Conservation (phyloP, 2,888 invertebrate species). For the Dione vanillae region DNA sequence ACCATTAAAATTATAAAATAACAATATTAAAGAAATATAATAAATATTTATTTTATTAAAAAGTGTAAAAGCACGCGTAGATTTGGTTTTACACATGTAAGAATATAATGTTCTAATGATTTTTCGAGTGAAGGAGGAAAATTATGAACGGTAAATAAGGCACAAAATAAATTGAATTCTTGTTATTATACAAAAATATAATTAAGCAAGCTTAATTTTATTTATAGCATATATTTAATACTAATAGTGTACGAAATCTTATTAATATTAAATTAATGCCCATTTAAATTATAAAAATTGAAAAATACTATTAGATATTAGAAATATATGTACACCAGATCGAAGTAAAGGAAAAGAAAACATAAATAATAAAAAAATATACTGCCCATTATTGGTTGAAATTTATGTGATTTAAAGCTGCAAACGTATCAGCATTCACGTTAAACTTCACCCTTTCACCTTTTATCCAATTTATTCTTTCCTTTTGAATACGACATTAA, state of each 20-base stretch:
- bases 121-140: slow-evolving; percentile 6
- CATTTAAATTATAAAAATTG: too few relatives aligned
- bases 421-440: not conserved
- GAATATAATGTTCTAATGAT: slow-evolving; percentile 11
- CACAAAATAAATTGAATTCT: slow-evolving; percentile 19
- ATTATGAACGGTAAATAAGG: slow-evolving; percentile 27
- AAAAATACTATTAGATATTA: not conserved
- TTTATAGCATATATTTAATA: too few relatives aligned
- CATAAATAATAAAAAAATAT: not conserved
- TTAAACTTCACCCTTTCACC: not conserved
- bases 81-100: slow-evolving; percentile 4
- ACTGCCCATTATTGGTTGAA: not conserved
- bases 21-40: too few relatives aligned
- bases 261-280: too few relatives aligned
- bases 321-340: not conserved
- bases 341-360: not conserved
- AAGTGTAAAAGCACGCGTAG: not conserved
- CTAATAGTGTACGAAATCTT: too few relatives aligned
- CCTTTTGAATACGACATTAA: too few relatives aligned
- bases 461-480: too few relatives aligned
- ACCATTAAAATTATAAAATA: too few relatives aligned
- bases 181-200: slow-evolving; percentile 12
- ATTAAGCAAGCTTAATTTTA: too few relatives aligned
- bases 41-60: too few relatives aligned
- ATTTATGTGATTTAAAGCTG: not conserved